Percentiles rank a stretch among this genome's conserved stretches.
Conservation (phyloP, 2,888 invertebrate species). For the Leistus spinibarbis region DNA sequence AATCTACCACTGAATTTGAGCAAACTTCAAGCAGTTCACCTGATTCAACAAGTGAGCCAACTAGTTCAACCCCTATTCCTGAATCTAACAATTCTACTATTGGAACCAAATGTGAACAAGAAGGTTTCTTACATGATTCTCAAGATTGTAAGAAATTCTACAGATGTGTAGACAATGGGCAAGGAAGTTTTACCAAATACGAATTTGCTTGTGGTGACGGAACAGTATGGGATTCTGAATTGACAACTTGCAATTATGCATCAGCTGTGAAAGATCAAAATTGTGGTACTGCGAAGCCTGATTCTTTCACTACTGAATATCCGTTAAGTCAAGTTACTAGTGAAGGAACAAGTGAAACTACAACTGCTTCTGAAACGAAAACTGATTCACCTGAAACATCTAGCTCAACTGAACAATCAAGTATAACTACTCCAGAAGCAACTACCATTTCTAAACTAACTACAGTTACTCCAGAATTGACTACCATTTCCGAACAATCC, state of each 20-base stretch:
- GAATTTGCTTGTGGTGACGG: constrained; percentile 77
- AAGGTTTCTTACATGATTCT: constrained; percentile 74
- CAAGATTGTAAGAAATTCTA: constrained; percentile 77
- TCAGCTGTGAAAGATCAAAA: constrained; percentile 60
- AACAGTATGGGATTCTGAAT: constrained; percentile 76
- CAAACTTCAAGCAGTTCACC: background rate
- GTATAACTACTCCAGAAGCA: constrained; percentile 37
- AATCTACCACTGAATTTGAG: background rate
- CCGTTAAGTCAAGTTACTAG: background rate
- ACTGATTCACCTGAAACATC: constrained; percentile 38
- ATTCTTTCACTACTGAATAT: background rate
- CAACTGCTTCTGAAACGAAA: constrained; percentile 28
- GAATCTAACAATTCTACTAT: background rate
- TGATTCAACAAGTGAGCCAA: background rate
- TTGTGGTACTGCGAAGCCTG: constrained; percentile 5
- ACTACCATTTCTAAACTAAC: background rate
- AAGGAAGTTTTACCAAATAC: constrained; percentile 66
- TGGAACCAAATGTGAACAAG: constrained; percentile 59
- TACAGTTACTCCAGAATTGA: background rate
- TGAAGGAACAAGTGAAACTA: constrained; percentile 39
- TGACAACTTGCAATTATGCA: constrained; percentile 74
- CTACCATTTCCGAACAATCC: background rate
- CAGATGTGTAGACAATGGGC: constrained; percentile 71
- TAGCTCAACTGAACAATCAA: constrained; percentile 55
- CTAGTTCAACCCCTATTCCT: background rate